Base-by-base conservation (phyloP, 2,888 invertebrate species). In the Cetonia aurata region DNA sequence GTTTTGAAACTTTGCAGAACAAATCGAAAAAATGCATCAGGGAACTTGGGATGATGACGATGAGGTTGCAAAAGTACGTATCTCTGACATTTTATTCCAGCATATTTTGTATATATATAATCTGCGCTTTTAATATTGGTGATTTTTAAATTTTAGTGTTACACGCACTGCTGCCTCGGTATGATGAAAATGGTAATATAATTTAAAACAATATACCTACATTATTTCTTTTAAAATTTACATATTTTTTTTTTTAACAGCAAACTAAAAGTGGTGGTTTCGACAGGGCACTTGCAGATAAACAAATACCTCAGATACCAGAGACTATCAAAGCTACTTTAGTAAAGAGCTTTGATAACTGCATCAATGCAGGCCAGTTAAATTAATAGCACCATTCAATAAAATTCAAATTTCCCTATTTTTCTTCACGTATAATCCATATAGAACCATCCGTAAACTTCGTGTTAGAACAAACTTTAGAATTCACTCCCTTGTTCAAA, bases 221-320 rank as follows among this genome's bases (percentile, higher is more conserved):
- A n/a, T n/a, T 46, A n/a, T 3, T 42, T 19, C 4, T 19, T 57
- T 8, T 42, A n/a, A 57, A 12, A 17, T 44, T 46, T 60, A 31
- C 25, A 13, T 48, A 48, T n/a, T 6, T 17, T 4, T 48, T 6
- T 6, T 15, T 3, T 33, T 59, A 55, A 41, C 77, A 87, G 88
- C 80, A 87, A 17, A 88, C 87, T 82, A 89, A 88, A 83, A 86
- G 87, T 71, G 86, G 86, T 0, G 86, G 85, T 77, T 68, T 88
- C 0, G 84, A 84, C 73, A 82, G 82, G 31, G 86, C 87, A 6
- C 82, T 85, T 0, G 86, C 88, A 0, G 73, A 85, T 42, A 86
- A 86, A 71, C 88, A 88, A 78, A 84, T 86, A 0, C 56, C 67
- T 85, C 87, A 74, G 74, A 86, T 76, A 48, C 76, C 87, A 44